phyloP scores from a whole-genome alignment of 1,140 invertebrate species.

The Drosophila suzukii region DNA sequence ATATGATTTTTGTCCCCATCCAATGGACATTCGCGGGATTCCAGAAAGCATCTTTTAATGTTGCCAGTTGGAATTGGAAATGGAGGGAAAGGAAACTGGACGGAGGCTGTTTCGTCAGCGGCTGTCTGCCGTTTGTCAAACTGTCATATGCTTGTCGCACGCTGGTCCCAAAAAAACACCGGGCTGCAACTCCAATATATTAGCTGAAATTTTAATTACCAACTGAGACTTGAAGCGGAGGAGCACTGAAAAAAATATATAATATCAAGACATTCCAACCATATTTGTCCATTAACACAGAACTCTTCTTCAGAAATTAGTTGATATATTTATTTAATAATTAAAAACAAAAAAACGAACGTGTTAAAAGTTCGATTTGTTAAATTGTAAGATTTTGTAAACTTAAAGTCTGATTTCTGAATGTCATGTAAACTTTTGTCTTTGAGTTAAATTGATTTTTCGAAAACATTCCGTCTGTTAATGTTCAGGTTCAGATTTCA shows the following conservation, averaged over 20 bases:
- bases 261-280: neutral
- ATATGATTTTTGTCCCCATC: constrained; percentile 78
- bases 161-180: constrained; percentile 42
- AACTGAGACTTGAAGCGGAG: constrained; percentile 4
- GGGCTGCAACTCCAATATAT: constrained; percentile 55
- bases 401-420: too few species aligned
- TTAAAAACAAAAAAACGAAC: too few species aligned
- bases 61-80: constrained; percentile 3
- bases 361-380: too few species aligned
- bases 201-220: constrained; percentile 83
- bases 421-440: too few species aligned
- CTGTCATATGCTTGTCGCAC: constrained; percentile 82
- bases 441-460: too few species aligned
- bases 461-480: too few species aligned
- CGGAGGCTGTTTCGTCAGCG: constrained; percentile 47
- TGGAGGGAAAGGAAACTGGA: neutral
- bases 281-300: neutral
- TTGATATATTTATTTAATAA: too few species aligned
- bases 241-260: neutral
- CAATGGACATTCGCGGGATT: constrained; percentile 68
- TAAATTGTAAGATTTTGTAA: too few species aligned
- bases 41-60: constrained; percentile 70
- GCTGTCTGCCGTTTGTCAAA: constrained; percentile 74
- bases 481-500: too few species aligned
- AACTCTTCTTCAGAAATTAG: too few species aligned